Conservation (phyloP, 2,797 vertebrate species). For the Tadarida brasiliensis region DNA sequence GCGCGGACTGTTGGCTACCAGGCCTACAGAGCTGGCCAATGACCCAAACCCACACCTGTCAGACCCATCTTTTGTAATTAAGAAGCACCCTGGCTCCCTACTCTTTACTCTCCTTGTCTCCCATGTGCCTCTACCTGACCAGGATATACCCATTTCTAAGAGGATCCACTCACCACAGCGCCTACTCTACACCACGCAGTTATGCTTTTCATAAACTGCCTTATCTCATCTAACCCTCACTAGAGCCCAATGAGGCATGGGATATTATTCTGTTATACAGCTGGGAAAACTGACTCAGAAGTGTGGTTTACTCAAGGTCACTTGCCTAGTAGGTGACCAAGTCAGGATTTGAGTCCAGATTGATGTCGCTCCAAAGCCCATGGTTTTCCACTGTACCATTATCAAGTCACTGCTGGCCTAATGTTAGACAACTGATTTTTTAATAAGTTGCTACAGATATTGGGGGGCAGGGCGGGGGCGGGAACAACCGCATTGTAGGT, state of each 20-base stretch:
- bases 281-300: not conserved
- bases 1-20: not conserved
- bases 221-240: not conserved
- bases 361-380: not conserved
- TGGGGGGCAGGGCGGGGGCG: not conserved
- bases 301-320: not conserved
- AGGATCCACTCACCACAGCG: not conserved
- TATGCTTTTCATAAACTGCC: not conserved
- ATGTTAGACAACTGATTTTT: not conserved
- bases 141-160: not conserved
- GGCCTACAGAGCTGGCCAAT: not conserved
- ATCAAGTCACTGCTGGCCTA: not conserved
- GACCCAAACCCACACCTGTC: not conserved
- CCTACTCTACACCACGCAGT: not conserved
- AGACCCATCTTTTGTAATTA: not conserved
- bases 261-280: not conserved
- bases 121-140: not conserved
- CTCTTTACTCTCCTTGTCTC: not conserved
- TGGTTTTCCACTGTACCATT: not conserved
- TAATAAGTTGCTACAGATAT: not conserved
- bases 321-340: not conserved
- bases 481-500: not conserved
- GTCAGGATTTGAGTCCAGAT: not conserved
- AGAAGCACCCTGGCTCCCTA: not conserved
- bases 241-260: not conserved